These are phyloP conservation scores for Capreolus pygargus DNA, from an alignment of 2,113 vertebrate genomes.

Conservation along the genomic window DNA sequence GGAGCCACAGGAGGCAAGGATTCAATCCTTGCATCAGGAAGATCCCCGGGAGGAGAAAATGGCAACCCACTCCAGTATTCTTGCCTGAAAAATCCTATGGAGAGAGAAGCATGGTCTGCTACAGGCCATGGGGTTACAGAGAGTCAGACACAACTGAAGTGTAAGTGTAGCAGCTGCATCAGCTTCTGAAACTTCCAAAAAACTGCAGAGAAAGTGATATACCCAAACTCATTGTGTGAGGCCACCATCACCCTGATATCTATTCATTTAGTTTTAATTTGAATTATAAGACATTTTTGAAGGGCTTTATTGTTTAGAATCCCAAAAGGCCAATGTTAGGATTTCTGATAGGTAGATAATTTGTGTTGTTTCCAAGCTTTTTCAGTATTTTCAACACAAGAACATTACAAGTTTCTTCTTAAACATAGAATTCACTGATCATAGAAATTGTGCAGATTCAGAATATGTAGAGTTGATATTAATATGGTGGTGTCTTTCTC, in stretches of 20 bases:
- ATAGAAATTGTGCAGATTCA: neutral
- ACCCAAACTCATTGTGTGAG: neutral
- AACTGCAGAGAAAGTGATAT: neutral
- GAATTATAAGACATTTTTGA: neutral
- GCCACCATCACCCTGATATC: neutral
- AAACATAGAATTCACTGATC: neutral
- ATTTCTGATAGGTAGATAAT: neutral
- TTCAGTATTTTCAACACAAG: neutral
- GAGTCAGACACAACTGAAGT: neutral
- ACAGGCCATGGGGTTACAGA: neutral
- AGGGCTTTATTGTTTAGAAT: neutral
- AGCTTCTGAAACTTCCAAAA: neutral
- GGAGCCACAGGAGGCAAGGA: neutral
- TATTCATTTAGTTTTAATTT: neutral
- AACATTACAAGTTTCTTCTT: neutral
- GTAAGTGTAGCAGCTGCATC: neutral
- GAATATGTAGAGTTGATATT: neutral
- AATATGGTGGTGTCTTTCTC: neutral
- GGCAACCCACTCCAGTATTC: neutral
- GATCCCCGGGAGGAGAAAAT: neutral
- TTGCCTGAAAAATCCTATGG: neutral
- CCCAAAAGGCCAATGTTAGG: no score
- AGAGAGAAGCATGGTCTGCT: neutral
- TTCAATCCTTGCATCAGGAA: neutral
- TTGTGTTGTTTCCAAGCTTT: neutral